These are phyloP conservation scores for Operophtera brumata DNA, from an alignment of 2,888 invertebrate genomes.

Conservation along the genomic window DNA sequence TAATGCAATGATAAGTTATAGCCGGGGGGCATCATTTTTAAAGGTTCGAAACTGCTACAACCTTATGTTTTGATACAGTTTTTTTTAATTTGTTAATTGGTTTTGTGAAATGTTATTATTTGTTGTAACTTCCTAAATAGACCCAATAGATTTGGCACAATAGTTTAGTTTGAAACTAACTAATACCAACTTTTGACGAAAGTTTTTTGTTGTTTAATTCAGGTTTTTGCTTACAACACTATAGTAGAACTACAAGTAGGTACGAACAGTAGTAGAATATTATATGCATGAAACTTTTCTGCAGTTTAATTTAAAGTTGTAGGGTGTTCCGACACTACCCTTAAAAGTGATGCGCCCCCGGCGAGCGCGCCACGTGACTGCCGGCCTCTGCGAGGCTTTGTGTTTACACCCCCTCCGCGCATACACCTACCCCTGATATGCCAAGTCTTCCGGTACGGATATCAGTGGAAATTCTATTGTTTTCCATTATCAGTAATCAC, in stretches of 20 bases:
- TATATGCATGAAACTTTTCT: constrained; percentile 9
- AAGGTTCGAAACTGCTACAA: constrained; percentile 33
- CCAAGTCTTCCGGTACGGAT: constrained; percentile 16
- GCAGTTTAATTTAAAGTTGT: constrained; percentile 21
- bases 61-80: not conserved
- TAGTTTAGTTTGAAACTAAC: no score
- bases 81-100: not conserved
- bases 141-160: no score
- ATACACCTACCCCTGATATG: constrained; percentile 36
- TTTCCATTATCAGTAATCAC: not conserved
- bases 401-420: constrained; percentile 67
- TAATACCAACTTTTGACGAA: no score
- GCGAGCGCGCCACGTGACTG: constrained; percentile 79
- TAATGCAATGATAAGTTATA: constrained; percentile 28
- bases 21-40: constrained; percentile 74
- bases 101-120: no score
- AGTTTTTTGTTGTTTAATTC: no score
- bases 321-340: constrained; percentile 51
- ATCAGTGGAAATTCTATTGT: constrained; percentile 22
- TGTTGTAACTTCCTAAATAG: no score
- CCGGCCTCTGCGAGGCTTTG: constrained; percentile 67
- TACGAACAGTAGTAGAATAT: not conserved
- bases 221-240: no score
- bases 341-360: constrained; percentile 80
- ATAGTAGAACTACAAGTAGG: no score